A percentile compares a stretch with the other conserved stretches of the same genome.
Evolutionary conservation across 2,888 invertebrate genomes (phyloP).

Genomic region (Geotrupes spiniger): DNA sequence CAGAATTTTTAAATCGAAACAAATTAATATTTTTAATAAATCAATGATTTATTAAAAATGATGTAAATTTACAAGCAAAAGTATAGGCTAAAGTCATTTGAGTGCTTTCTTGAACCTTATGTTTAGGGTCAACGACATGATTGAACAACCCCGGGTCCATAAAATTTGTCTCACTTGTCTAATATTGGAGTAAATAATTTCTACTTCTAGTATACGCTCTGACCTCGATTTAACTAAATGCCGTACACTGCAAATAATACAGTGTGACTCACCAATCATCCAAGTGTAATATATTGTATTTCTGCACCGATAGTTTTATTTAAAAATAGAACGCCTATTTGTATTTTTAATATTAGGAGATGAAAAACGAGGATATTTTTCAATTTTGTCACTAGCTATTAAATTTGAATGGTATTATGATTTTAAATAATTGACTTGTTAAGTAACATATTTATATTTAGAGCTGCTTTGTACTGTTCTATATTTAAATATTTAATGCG

Average conservation of each 20-base stretch:
- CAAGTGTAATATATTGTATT: background rate
- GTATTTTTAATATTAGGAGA: background rate
- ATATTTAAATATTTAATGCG: too few species aligned
- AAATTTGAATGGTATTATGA: background rate
- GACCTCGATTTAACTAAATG: background rate
- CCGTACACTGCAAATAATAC: constrained; percentile 4
- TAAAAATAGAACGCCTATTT: background rate
- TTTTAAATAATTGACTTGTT: constrained; percentile 7
- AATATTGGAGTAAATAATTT: constrained; percentile 7
- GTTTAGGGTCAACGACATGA: constrained; percentile 3
- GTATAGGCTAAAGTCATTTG: background rate
- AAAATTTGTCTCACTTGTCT: constrained; percentile 9
- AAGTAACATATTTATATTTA: constrained; percentile 1
- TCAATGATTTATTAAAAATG: too few species aligned
- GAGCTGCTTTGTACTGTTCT: constrained; percentile 1
- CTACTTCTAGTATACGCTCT: background rate
- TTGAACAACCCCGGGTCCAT: constrained; percentile 2
- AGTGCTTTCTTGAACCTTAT: background rate
- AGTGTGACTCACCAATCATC: background rate
- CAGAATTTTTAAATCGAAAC: too few species aligned
- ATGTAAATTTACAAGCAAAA: too few species aligned
- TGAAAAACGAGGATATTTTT: constrained; percentile 7
- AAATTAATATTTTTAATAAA: too few species aligned
- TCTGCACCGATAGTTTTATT: background rate
- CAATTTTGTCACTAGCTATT: constrained; percentile 2